Evolutionary conservation across 2,888 invertebrate genomes (phyloP), one percentile per base, ranked within the genome.

Genomic region (Ganaspis brasiliensis): DNA sequence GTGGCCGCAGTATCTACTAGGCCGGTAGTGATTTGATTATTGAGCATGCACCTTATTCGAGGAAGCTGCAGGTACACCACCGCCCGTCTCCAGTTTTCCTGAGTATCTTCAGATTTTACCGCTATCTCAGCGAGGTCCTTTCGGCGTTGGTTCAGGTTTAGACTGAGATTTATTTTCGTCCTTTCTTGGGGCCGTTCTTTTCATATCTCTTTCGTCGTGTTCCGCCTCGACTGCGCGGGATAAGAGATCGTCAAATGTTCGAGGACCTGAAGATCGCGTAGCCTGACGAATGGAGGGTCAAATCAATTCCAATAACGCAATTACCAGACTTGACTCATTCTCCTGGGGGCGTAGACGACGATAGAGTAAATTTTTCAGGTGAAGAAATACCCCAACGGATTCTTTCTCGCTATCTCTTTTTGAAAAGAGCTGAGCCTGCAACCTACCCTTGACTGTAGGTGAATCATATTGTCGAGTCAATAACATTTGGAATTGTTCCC

Each of bases 311-410:
- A 1, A 10, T 14, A 45, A 5, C 9, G 45, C 45, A 10, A 40
- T 40, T 3, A 40, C 40, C 10, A 40, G 10, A 40, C 14, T 40
- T 3, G 3, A 40, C 1, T 40, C 40, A 2, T 6, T 10, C 3
- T 40, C 40, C 9, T 9, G 10, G 10, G 81, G 78, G 2, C 59
- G 59, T 37, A 77, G 0, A 8, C 77, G 63, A n/a, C 72, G 74
- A 19, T 74, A 77, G 1, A 77, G 21, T 19, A 74, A 63, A 24
- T 72, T 40, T 40, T 74, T 74, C 26, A 57, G 55, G n/a, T 74
- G 31, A 1, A 77, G n/a, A 40, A 77, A 77, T 1, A 74, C 55
- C 0, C 19, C 49, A 1, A 77, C 74, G 16, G 61, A 56, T 16
- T 77, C 74, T 16, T 63, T 61, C 6, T 70, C 63, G 2, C 40